A percentile compares a stretch with the other conserved stretches of the same genome.
These are phyloP conservation scores for Bubalus kerabau DNA, from an alignment of 2,113 vertebrate genomes.

Conservation along the genomic window DNA sequence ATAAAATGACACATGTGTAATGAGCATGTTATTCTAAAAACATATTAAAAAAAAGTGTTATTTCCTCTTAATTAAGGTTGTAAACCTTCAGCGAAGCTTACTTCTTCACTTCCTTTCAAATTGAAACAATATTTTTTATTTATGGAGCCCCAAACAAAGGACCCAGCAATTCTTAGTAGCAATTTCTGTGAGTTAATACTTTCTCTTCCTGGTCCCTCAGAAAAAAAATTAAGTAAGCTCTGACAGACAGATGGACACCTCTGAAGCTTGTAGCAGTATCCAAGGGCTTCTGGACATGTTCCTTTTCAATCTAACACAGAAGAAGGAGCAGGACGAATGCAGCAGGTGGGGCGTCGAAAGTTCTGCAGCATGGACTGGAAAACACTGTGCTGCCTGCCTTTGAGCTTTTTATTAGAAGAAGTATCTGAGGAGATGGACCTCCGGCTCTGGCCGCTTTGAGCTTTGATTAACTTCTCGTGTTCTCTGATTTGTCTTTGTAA, in stretches of 20 bases:
- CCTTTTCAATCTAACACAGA: constrained; percentile 89
- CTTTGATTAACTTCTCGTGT: constrained; percentile 90
- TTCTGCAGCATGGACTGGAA: constrained; percentile 96
- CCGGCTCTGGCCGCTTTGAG: constrained; percentile 82
- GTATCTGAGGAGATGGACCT: constrained; percentile 90
- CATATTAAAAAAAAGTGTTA: not conserved
- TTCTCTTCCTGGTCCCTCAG: not conserved
- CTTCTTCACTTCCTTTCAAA: not conserved
- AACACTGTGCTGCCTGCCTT: constrained; percentile 90
- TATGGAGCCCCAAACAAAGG: not conserved
- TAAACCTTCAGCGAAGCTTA: not conserved
- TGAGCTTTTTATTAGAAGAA: constrained; percentile 88
- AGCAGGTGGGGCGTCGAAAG: constrained; percentile 93
- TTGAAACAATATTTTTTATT: not conserved
- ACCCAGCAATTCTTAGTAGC: not conserved
- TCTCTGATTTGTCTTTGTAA: constrained; percentile 97
- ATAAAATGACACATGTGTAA: constrained; percentile 19
- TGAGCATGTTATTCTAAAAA: constrained; percentile 11
- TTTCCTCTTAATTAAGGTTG: not conserved
- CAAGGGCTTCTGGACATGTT: accelerated
- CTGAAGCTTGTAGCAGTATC: accelerated
- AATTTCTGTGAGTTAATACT: not conserved
- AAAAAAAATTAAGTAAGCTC: not conserved
- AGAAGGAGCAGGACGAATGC: constrained; percentile 88
- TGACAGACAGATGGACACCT: not conserved